Evolutionary conservation across 1,140 invertebrate genomes (phyloP).

Genomic region (Dolichoris vasculosae): DNA sequence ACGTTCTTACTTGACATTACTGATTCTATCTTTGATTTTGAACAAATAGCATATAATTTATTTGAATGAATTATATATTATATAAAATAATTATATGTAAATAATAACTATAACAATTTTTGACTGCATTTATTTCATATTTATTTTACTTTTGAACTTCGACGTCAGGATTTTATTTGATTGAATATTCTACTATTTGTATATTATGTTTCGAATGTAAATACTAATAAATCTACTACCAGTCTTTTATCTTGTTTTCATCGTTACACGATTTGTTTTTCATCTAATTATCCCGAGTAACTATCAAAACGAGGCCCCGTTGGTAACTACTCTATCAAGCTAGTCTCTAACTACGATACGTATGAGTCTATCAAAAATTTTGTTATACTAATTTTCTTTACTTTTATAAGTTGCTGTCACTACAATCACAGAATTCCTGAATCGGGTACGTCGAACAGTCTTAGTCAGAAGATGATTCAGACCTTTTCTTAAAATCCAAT

Average conservation of each 20-base stretch:
- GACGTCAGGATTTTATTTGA: constrained; percentile 45
- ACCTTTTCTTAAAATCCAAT: constrained; percentile 29
- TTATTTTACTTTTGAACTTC: constrained; percentile 23
- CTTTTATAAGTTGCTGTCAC: constrained; percentile 52
- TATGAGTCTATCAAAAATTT: constrained; percentile 53
- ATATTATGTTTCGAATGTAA: constrained; percentile 61
- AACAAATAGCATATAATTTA: constrained; percentile 1
- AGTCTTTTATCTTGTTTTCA: constrained; percentile 65
- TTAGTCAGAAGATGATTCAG: constrained; percentile 62
- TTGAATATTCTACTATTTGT: constrained; percentile 69
- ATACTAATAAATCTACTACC: constrained; percentile 68
- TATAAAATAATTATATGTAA: constrained; percentile 9
- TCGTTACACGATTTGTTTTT: constrained; percentile 48
- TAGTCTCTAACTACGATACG: constrained; percentile 45
- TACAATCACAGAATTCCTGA: constrained; percentile 73
- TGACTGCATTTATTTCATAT: constrained; percentile 14
- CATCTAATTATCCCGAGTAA: constrained; percentile 55
- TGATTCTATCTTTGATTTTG: background rate
- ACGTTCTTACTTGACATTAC: background rate
- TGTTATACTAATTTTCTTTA: constrained; percentile 54
- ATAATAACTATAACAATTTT: constrained; percentile 20
- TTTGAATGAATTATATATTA: background rate
- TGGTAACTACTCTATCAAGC: constrained; percentile 62
- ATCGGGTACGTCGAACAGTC: constrained; percentile 66
- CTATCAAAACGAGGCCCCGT: constrained; percentile 68